phyloP scores from a whole-genome alignment of 1,140 invertebrate species.

The Drosophila obscura region DNA sequence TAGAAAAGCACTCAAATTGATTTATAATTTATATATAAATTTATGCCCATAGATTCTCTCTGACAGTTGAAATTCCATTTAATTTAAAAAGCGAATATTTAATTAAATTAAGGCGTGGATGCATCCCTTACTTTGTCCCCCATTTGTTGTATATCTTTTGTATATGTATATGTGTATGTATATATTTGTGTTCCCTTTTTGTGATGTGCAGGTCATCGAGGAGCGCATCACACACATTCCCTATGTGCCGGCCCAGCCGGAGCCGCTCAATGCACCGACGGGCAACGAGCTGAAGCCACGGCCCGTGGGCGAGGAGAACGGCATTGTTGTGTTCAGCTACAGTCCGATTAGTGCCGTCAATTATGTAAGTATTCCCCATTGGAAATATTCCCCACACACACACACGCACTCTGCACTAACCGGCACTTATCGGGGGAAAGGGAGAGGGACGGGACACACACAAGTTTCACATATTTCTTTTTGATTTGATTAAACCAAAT shows the following conservation, averaged over 20 bases:
- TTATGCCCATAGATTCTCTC: too few species aligned
- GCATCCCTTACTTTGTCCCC: too few species aligned
- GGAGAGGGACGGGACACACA: too few species aligned
- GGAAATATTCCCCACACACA: not conserved
- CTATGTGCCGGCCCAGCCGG: slow-evolving; percentile 88
- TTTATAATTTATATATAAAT: too few species aligned
- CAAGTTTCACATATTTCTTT: not conserved
- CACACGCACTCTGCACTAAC: slow-evolving; percentile 7
- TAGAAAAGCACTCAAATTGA: too few species aligned
- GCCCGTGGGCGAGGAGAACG: slow-evolving; percentile 93
- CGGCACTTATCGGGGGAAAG: slow-evolving; percentile 18
- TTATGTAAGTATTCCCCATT: slow-evolving; percentile 89
- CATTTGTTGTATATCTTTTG: too few species aligned
- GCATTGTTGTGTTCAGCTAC: slow-evolving; percentile 93
- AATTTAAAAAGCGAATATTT: too few species aligned
- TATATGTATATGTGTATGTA: not conserved
- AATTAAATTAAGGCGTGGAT: too few species aligned
- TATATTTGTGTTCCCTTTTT: slow-evolving; percentile 15
- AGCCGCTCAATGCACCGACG: slow-evolving; percentile 91
- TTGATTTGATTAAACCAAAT: not conserved
- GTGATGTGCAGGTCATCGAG: slow-evolving; percentile 89
- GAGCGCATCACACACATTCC: slow-evolving; percentile 91
- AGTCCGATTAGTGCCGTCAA: slow-evolving; percentile 93
- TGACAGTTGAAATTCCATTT: too few species aligned
- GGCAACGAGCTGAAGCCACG: slow-evolving; percentile 92